Evolutionary conservation across 2,113 vertebrate species (phyloP).

Genomic region (Seriola aureovittata): DNA sequence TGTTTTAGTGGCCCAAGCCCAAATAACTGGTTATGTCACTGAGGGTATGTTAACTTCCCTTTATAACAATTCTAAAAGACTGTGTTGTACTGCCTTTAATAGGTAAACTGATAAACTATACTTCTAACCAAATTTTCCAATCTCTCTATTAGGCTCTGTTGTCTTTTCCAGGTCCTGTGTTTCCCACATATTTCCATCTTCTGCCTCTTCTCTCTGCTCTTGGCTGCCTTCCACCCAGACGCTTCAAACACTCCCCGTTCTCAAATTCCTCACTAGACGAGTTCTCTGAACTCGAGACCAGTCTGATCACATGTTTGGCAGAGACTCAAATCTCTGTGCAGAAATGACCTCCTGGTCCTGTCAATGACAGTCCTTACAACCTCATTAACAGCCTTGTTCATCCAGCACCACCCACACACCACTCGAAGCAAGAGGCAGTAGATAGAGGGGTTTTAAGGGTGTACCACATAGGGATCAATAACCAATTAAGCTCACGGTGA

Average conservation of each 20-base stretch:
- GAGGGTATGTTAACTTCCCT: too few relatives aligned
- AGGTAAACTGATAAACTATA: too few relatives aligned
- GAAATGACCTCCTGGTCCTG: slow-evolving; percentile 13
- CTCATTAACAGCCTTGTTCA: slow-evolving; percentile 70
- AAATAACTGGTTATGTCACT: not conserved
- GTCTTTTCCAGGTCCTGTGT: not conserved
- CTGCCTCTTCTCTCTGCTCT: slow-evolving; percentile 1
- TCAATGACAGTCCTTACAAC: slow-evolving; percentile 49
- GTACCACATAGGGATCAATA: slow-evolving; percentile 73
- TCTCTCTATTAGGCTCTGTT: not conserved
- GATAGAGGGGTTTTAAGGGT: slow-evolving; percentile 72
- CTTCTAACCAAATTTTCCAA: too few relatives aligned
- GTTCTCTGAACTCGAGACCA: slow-evolving; percentile 31
- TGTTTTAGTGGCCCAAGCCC: not conserved
- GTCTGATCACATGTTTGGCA: slow-evolving; percentile 31
- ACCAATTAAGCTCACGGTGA: slow-evolving; percentile 68
- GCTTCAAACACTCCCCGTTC: not conserved
- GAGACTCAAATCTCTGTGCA: slow-evolving; percentile 17
- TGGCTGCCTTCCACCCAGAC: not conserved
- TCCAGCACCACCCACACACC: slow-evolving; percentile 82
- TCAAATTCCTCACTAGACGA: not conserved
- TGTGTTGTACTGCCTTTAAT: too few relatives aligned
- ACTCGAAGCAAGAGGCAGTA: slow-evolving; percentile 80
- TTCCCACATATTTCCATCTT: not conserved
- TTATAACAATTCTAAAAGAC: too few relatives aligned